A percentile compares a stretch with the other conserved stretches of the same genome.
Conservation (phyloP, 1,140 invertebrate species). For the Andrena cerasifolii region DNA sequence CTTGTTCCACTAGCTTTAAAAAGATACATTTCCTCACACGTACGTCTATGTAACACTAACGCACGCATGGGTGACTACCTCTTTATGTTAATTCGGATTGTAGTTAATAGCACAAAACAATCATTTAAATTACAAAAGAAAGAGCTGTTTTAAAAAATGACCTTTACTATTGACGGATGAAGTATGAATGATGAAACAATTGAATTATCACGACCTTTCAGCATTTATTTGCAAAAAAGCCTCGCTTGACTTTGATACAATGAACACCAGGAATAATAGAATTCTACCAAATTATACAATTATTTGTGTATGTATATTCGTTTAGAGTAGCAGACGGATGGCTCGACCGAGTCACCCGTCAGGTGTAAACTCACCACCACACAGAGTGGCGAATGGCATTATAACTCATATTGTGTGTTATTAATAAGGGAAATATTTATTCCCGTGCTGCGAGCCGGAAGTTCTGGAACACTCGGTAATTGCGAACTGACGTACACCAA, state of each 20-base stretch:
- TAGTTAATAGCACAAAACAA: neutral
- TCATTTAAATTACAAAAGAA: neutral
- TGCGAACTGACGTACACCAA: no score
- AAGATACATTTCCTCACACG: neutral
- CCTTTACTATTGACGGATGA: no score
- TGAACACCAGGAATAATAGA: no score
- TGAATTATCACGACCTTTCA: no score
- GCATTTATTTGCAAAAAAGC: no score
- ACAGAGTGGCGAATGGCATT: neutral
- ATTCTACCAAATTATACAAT: no score
- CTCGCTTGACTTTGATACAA: no score
- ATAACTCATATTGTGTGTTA: conserved; percentile 14
- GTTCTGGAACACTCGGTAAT: conserved; percentile 31
- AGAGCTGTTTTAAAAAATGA: neutral
- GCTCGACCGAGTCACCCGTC: no score
- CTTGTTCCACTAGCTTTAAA: neutral
- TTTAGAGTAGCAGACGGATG: no score
- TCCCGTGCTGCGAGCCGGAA: conserved; percentile 10
- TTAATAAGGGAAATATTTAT: conserved; percentile 32
- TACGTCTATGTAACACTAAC: neutral
- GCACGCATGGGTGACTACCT: neutral
- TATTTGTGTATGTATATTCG: no score
- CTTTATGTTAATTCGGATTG: conserved; percentile 3
- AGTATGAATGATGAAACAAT: no score
- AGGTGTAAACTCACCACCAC: no score